These are phyloP conservation scores for Hassar affinis DNA, from an alignment of 2,113 vertebrate species.

Conservation along the genomic window DNA sequence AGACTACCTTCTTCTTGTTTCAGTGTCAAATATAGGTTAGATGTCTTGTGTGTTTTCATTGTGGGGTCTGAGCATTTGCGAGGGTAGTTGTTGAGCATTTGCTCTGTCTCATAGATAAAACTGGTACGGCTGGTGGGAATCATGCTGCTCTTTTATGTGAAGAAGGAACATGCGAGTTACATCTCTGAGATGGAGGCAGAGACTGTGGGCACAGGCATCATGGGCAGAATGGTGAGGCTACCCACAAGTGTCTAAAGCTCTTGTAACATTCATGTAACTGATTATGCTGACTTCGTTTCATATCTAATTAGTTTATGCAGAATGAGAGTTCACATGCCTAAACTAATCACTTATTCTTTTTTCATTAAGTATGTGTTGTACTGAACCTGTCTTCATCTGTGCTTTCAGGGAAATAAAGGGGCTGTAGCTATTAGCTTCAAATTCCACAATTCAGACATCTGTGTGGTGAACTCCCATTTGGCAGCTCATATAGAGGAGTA, in stretches of 20 bases:
- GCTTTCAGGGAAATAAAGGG: constrained; percentile 91
- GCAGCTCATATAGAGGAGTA: constrained; percentile 90
- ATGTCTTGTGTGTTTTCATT: not conserved
- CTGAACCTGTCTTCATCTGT: not conserved
- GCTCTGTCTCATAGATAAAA: constrained; percentile 78
- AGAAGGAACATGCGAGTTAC: constrained; percentile 80
- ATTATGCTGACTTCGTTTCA: not conserved
- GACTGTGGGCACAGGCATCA: constrained; percentile 94
- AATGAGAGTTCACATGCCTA: not conserved
- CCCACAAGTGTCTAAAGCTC: not conserved
- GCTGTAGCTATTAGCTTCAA: constrained; percentile 90
- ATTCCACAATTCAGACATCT: constrained; percentile 90
- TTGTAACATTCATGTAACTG: not conserved
- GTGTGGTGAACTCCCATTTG: constrained; percentile 91
- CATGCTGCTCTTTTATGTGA: constrained; percentile 91
- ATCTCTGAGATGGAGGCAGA: constrained; percentile 88
- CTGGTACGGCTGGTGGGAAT: constrained; percentile 90
- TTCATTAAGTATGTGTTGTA: not conserved
- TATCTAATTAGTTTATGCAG: not conserved
- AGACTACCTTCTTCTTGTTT: not conserved
- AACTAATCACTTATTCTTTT: not conserved
- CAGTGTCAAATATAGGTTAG: not conserved
- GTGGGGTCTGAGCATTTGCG: not conserved
- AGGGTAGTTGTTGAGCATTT: not conserved
- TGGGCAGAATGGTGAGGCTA: constrained; percentile 92